Conservation (phyloP, 2,888 invertebrate genomes). For the Parnassius apollo region DNA sequence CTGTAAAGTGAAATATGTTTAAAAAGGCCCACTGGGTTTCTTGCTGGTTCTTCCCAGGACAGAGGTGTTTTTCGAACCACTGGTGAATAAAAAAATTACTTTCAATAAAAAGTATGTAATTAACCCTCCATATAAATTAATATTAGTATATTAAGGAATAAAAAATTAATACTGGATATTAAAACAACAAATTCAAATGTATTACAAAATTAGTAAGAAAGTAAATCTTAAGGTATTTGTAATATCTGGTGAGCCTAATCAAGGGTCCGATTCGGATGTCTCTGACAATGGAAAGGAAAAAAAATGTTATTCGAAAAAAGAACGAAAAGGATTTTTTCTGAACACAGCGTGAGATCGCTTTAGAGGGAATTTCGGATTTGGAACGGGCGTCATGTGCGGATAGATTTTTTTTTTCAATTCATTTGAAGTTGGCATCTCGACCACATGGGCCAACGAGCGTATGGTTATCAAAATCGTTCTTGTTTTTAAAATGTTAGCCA, state of each 20-base stretch:
- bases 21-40: no score
- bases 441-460: constrained; percentile 50
- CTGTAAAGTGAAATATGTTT: no score
- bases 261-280: constrained; percentile 40
- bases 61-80: no score
- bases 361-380: constrained; percentile 74
- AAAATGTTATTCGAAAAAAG: constrained; percentile 62
- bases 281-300: constrained; percentile 57
- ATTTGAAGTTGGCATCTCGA: constrained; percentile 44
- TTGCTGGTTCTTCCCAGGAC: no score
- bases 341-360: constrained; percentile 77
- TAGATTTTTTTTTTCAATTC: constrained; percentile 46
- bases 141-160: no score
- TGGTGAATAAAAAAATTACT: no score
- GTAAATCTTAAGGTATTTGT: constrained; percentile 15
- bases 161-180: no score
- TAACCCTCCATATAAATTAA: no score
- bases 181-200: no score
- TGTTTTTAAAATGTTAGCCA: constrained; percentile 1
- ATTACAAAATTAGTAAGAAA: constrained; percentile 1
- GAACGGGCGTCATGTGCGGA: constrained; percentile 69
- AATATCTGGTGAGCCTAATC: constrained; percentile 31
- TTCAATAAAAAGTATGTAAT: no score
- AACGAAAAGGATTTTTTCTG: constrained; percentile 54
- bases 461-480: constrained; percentile 17